Base-by-base conservation (phyloP, 2,797 vertebrate species). In the Enteromius argenteus region DNA sequence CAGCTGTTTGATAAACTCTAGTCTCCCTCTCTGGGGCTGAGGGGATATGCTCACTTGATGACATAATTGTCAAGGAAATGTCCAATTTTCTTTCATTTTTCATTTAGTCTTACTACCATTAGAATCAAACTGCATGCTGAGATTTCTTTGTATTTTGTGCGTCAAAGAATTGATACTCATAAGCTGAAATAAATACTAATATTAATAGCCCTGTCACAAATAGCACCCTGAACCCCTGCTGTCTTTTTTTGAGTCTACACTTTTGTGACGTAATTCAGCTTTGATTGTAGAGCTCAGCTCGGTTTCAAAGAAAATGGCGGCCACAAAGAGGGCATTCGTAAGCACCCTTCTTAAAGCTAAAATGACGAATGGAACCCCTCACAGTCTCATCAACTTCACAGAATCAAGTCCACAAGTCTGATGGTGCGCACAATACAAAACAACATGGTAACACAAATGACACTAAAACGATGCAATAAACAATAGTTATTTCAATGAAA, bases 1-100 rank as follows among this genome's bases (percentile, higher is more conserved):
- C 17, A 35, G 51, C 23, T 80, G 49, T 81, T 81, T 58, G 35
- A 71, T 67, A 60, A 60, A 72, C 51, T 44, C 37, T 32, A 76
- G 39, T 46, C 32, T 53, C 27, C 21, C 44, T 56, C 23, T 71
- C 1, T 64, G 15, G 44, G 23, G 3, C 17, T 58, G 3, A 56
- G 17, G 37, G 49, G 62, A 35, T 42, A 44, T 78, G 30, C 27
- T 64, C 23, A 62, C 17, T 51, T 19, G 32, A 56, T 82, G 80
- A 82, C 44, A 44, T 44, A 56, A 82, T 73, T 14, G 1, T 49
- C 44, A 35, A 35, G 35, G 35, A 86, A 44, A 76, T 10, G 9
- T 81, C 39, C 11, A 60, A 17, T 49, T 4, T 80, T 80, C 6
- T 23, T 21, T 4, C 3, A 13, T 39, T 56, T 76, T 46, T 17